Evolutionary conservation across 2,113 vertebrate species (phyloP).

Genomic region (Acanthochromis polyacanthus): DNA sequence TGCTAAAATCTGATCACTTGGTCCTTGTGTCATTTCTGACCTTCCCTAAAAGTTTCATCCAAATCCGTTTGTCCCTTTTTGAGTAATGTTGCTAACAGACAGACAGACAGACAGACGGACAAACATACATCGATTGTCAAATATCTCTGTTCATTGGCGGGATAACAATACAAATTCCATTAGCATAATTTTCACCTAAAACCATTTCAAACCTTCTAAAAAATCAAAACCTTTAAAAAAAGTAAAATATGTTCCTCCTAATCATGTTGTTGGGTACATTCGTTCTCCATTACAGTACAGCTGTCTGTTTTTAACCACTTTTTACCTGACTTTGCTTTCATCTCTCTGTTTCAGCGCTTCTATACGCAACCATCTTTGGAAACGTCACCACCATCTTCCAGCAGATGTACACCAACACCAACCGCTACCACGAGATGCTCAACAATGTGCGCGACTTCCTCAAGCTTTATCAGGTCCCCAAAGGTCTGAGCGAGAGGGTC

Average conservation of each 20-base stretch:
- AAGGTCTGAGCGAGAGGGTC: constrained; percentile 97
- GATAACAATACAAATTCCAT: no score
- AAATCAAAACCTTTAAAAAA: no score
- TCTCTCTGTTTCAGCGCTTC: constrained; percentile 88
- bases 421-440: constrained; percentile 98
- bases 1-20: no score
- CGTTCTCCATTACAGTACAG: background rate
- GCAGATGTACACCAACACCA: constrained; percentile 99
- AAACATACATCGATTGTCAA: no score
- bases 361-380: constrained; percentile 99
- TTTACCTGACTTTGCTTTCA: background rate
- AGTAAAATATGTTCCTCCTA: background rate
- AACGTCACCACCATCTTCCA: constrained; percentile 99
- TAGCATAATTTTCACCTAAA: background rate
- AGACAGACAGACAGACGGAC: no score
- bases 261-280: background rate
- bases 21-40: no score
- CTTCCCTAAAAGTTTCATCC: no score
- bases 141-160: no score
- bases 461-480: constrained; percentile 98
- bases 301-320: no score
- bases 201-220: background rate
- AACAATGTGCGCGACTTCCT: constrained; percentile 99
- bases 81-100: no score
- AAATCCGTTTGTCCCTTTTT: no score